Conservation (phyloP, 2,888 invertebrate genomes). For the Zaprionus obscuricornis region DNA sequence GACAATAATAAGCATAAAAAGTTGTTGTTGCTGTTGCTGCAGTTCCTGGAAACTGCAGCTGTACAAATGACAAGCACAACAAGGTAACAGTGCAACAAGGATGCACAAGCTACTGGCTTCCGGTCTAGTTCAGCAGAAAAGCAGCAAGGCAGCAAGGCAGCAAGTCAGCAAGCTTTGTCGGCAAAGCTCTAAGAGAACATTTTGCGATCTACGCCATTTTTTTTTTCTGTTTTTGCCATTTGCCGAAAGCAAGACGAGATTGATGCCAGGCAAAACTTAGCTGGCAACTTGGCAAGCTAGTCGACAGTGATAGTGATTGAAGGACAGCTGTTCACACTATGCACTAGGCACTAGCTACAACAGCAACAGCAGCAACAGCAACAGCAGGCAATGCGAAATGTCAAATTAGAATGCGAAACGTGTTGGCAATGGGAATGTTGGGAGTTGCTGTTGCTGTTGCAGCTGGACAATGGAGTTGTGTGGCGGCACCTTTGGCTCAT, state of each 20-base stretch:
- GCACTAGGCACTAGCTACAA: constrained; percentile 32
- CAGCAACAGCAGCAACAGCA: constrained; percentile 6
- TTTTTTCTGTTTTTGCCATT: no score
- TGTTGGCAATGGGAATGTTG: constrained; percentile 69
- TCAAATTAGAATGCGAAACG: constrained; percentile 82
- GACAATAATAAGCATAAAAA: constrained; percentile 7
- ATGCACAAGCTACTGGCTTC: constrained; percentile 55
- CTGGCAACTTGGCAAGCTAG: constrained; percentile 37
- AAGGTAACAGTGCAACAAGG: constrained; percentile 48
- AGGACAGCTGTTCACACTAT: constrained; percentile 80
- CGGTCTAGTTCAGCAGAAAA: constrained; percentile 70
- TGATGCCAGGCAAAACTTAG: constrained; percentile 54
- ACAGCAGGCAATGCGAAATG: constrained; percentile 56
- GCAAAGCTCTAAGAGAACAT: constrained; percentile 58
- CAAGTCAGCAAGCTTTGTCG: constrained; percentile 25
- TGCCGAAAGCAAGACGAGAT: constrained; percentile 63
- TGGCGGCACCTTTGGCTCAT: constrained; percentile 74
- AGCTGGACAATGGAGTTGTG: constrained; percentile 65
- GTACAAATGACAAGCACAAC: constrained; percentile 78
- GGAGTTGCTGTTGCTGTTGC: constrained; percentile 15
- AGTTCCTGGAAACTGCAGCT: constrained; percentile 62
- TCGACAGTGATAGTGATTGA: constrained; percentile 76
- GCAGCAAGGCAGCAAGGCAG: neutral
- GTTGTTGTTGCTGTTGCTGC: constrained; percentile 14
- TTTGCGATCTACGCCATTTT: constrained; percentile 57